Percentiles rank a stretch among this genome's conserved stretches.
These are phyloP conservation scores for Ophthalmolycus amberensis DNA, from an alignment of 2,113 vertebrate species.

Conservation along the genomic window DNA sequence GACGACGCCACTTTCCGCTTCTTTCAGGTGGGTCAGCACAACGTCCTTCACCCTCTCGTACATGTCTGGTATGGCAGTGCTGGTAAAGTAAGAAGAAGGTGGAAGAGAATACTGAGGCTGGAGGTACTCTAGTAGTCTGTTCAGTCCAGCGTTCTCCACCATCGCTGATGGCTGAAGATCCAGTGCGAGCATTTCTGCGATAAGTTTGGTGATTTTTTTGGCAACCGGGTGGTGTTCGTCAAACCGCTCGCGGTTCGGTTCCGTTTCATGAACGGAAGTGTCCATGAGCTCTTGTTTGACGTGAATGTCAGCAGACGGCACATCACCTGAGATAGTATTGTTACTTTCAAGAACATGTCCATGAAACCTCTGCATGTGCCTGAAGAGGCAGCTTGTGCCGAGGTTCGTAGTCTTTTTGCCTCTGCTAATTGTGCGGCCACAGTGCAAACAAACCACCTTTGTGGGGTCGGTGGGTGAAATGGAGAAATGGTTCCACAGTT, in stretches of 20 bases:
- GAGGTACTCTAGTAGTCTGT: conserved; percentile 93
- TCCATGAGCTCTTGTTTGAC: conserved; percentile 84
- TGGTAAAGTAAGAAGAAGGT: conserved; percentile 92
- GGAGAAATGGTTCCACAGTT: conserved; percentile 99
- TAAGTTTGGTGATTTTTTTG: conserved; percentile 96
- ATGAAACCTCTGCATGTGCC: conserved; percentile 96
- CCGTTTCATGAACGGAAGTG: conserved; percentile 79
- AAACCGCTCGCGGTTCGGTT: conserved; percentile 86
- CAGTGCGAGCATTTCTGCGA: conserved; percentile 98
- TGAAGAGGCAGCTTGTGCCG: conserved; percentile 94
- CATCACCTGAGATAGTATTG: conserved; percentile 85
- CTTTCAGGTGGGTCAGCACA: conserved; percentile 91
- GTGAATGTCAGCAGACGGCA: conserved; percentile 80
- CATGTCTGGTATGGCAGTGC: conserved; percentile 96
- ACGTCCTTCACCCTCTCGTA: conserved; percentile 93
- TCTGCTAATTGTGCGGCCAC: conserved; percentile 95
- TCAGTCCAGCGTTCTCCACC: conserved; percentile 94
- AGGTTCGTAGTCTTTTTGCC: conserved; percentile 98
- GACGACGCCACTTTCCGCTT: conserved; percentile 92
- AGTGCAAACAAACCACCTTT: conserved; percentile 97
- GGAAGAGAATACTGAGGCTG: conserved; percentile 95
- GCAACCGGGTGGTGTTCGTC: conserved; percentile 93
- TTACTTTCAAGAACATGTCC: conserved; percentile 89
- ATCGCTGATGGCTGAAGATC: conserved; percentile 97
- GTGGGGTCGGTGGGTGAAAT: conserved; percentile 94